Evolutionary conservation across 2,797 vertebrate genomes (phyloP).

Genomic region (Natrix natrix): DNA sequence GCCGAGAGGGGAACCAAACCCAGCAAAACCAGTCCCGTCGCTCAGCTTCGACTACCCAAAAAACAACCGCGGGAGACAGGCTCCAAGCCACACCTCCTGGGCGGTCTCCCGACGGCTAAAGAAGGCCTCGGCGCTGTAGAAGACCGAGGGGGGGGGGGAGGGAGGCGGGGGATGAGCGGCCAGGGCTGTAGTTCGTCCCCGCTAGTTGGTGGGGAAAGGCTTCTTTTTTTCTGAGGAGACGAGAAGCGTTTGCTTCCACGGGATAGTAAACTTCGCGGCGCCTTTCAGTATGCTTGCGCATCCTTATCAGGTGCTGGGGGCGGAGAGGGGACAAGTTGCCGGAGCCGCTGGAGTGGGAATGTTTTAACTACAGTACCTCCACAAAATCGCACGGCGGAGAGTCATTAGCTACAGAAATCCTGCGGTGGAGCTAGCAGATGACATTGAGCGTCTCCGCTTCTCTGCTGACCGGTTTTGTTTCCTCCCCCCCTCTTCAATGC

Average conservation of each 20-base stretch:
- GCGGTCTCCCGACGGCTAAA: neutral
- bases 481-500: neutral
- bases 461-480: neutral
- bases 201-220: neutral
- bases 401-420: neutral
- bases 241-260: neutral
- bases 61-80: neutral
- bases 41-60: neutral
- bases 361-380: neutral
- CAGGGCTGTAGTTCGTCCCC: neutral
- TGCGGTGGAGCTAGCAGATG: no score
- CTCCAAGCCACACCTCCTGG: neutral
- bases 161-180: fast-evolving
- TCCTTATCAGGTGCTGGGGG: neutral
- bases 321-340: neutral
- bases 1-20: neutral
- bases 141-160: no score
- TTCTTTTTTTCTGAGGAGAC: no score
- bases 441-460: neutral
- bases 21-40: neutral
- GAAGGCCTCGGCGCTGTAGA: neutral
- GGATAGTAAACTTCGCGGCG: neutral
- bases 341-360: neutral
- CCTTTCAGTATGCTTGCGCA: neutral
- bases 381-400: no score